A percentile compares a stretch with the other conserved stretches of the same genome.
Evolutionary conservation across 2,888 invertebrate species (phyloP).

Genomic region (Artemia sp.): DNA sequence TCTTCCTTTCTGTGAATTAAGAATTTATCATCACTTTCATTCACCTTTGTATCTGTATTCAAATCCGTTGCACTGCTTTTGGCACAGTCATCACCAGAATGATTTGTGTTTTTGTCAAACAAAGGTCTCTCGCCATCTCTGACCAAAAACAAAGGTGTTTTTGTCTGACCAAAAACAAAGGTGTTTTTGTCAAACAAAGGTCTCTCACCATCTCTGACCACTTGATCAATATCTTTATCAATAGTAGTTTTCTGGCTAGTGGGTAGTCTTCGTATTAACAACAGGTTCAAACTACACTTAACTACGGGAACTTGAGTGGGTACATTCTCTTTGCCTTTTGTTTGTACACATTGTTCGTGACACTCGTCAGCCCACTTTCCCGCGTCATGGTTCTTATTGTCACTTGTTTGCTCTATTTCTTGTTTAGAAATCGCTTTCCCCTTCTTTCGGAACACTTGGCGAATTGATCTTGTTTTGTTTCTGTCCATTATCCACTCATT

Average conservation of each 20-base stretch:
- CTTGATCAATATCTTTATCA: neutral
- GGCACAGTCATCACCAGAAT: neutral
- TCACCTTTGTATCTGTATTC: neutral
- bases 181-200: no score
- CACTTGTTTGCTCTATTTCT: no score
- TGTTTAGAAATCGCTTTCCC: neutral
- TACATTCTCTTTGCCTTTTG: conserved; percentile 2
- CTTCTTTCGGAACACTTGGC: neutral
- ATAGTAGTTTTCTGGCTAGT: neutral
- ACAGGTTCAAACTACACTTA: neutral
- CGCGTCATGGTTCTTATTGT: no score
- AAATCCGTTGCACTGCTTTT: neutral
- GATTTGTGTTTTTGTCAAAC: neutral
- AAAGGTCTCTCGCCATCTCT: no score
- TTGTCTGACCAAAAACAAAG: no score
- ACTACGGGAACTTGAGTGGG: neutral
- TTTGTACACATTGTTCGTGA: neutral
- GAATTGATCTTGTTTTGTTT: neutral
- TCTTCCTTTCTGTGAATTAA: conserved; percentile 22
- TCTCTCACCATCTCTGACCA: neutral
- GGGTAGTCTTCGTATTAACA: neutral
- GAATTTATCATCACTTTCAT: neutral
- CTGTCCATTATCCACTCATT: neutral
- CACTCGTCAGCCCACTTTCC: no score
- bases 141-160: neutral